These are phyloP conservation scores for Nipponacmea schrenckii DNA, from an alignment of 2,888 invertebrate species.

Conservation along the genomic window DNA sequence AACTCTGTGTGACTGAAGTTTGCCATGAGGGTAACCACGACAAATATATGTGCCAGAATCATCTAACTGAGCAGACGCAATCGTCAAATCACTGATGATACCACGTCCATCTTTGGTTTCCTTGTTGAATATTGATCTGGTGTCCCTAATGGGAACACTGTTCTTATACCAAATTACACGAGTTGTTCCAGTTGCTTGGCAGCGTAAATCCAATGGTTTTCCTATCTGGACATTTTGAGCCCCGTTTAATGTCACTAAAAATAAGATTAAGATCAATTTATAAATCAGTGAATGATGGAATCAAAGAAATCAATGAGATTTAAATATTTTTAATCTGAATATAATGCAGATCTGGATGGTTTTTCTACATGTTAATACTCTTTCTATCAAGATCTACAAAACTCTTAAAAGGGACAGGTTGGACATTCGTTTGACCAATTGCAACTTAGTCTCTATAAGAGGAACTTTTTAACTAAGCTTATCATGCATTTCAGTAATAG, in stretches of 20 bases:
- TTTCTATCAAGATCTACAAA: too few species aligned
- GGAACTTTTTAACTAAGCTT: too few species aligned
- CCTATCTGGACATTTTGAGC: constrained; percentile 22
- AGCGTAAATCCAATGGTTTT: constrained; percentile 20
- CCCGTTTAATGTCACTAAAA: constrained; percentile 28
- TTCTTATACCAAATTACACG: constrained; percentile 33
- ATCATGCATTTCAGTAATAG: too few species aligned
- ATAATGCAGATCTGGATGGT: too few species aligned
- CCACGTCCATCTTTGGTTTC: constrained; percentile 13
- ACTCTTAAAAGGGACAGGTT: too few species aligned
- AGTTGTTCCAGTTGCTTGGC: constrained; percentile 25
- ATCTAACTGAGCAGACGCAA: constrained; percentile 8
- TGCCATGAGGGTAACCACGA: constrained; percentile 26
- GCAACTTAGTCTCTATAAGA: too few species aligned
- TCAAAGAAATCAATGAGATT: too few species aligned
- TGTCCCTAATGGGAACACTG: constrained; percentile 3
- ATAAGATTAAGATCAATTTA: not conserved
- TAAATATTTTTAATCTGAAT: too few species aligned
- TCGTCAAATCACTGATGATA: constrained; percentile 26
- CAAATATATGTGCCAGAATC: constrained; percentile 34
- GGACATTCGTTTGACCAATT: too few species aligned
- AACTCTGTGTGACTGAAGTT: constrained; percentile 10
- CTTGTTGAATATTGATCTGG: not conserved
- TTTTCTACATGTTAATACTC: too few species aligned
- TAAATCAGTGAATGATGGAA: too few species aligned